Conservation (phyloP, 2,797 vertebrate species). For the Notolabrus celidotus region DNA sequence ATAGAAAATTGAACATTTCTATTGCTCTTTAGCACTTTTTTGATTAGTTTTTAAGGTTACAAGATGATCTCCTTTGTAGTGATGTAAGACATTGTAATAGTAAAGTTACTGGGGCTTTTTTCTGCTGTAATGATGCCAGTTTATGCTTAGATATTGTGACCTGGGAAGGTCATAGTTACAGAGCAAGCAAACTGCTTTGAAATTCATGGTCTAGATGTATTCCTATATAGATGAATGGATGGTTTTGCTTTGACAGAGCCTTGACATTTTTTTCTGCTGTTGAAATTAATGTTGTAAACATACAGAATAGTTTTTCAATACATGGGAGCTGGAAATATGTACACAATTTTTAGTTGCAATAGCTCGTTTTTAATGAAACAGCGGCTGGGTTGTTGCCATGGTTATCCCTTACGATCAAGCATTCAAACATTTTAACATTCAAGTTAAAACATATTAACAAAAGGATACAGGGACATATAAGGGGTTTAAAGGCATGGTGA, state of each 20-base stretch:
- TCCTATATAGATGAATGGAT: too few relatives aligned
- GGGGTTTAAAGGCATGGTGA: conserved; percentile 36
- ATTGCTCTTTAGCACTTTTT: too few relatives aligned
- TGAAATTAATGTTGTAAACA: too few relatives aligned
- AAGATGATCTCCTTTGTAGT: too few relatives aligned
- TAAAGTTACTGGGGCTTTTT: neutral
- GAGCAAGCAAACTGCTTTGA: neutral
- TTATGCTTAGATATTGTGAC: neutral
- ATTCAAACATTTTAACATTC: conserved; percentile 5
- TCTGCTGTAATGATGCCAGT: conserved; percentile 1
- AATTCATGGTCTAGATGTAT: too few relatives aligned
- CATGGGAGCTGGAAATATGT: neutral
- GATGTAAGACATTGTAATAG: too few relatives aligned
- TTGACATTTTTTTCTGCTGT: too few relatives aligned
- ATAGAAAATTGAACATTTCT: too few relatives aligned
- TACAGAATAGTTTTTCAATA: neutral
- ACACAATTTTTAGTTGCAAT: neutral
- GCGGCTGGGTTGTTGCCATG: neutral
- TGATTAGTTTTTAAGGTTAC: too few relatives aligned
- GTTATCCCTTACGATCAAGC: conserved; percentile 9
- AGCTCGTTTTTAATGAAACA: conserved; percentile 6
- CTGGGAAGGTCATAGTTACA: neutral
- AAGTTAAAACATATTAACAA: neutral
- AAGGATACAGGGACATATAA: neutral
- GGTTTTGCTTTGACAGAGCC: too few relatives aligned